Evolutionary conservation across 2,797 vertebrate genomes (phyloP).

Genomic region (Emydoidea blandingii): DNA sequence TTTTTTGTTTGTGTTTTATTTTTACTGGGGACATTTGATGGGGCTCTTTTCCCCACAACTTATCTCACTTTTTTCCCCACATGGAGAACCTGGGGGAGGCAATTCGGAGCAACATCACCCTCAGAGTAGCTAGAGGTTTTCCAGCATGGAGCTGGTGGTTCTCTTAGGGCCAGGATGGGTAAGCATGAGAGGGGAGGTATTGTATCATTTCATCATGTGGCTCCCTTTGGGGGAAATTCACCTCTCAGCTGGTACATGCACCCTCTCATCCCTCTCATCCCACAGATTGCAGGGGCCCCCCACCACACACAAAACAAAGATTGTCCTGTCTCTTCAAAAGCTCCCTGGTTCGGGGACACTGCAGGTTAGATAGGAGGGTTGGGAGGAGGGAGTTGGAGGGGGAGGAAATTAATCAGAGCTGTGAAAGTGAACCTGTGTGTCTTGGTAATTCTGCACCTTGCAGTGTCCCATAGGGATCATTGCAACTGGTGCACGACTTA

Average conservation of each 20-base stretch:
- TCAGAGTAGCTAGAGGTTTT: constrained; percentile 16
- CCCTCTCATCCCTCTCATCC: neutral
- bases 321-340: too few species aligned
- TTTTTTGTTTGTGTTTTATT: neutral
- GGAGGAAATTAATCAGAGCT: neutral
- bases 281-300: too few species aligned
- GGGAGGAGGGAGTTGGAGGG: rapidly evolving
- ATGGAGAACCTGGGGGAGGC: constrained; percentile 22
- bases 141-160: neutral
- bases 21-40: constrained; percentile 6
- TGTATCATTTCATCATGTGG: rapidly evolving
- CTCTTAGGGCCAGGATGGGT: neutral
- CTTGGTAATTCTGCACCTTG: neutral
- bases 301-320: too few species aligned
- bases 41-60: neutral
- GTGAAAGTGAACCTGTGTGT: neutral
- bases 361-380: rapidly evolving
- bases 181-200: neutral
- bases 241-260: neutral
- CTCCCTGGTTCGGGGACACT: neutral
- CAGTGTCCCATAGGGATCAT: neutral
- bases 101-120: neutral
- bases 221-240: neutral
- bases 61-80: neutral
- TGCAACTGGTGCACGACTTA: neutral